A percentile compares a stretch with the other conserved stretches of the same genome.
Conservation (phyloP, 2,888 invertebrate genomes). For the Ormyrus nitidulus region DNA sequence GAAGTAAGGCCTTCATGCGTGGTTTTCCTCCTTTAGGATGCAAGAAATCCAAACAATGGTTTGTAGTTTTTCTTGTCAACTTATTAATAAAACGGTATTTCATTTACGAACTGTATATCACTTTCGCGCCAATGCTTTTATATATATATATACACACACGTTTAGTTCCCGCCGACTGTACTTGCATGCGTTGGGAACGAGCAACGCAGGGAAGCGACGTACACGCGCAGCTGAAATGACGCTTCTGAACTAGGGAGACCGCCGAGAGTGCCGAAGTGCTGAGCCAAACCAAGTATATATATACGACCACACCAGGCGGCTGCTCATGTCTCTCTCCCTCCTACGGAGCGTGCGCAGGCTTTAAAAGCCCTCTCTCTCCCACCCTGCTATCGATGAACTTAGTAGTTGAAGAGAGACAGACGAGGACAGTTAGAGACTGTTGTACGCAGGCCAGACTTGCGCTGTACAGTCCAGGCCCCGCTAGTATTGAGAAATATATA, state of each 20-base stretch:
- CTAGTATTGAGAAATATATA: conserved; percentile 19
- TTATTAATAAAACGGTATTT: not conserved
- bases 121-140: too few relatives aligned
- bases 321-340: conserved; percentile 22
- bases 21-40: not conserved
- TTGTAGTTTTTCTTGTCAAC: not conserved
- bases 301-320: not conserved
- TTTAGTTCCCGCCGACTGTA: conserved; percentile 3
- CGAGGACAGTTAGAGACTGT: not conserved
- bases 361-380: conserved; percentile 29
- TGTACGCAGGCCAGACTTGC: conserved; percentile 8
- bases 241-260: conserved; percentile 49
- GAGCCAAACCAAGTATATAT: conserved; percentile 27
- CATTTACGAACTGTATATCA: too few relatives aligned
- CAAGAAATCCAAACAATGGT: not conserved
- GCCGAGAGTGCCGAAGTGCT: conserved; percentile 39
- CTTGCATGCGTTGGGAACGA: not conserved
- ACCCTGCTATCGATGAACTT: conserved; percentile 34
- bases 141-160: too few relatives aligned
- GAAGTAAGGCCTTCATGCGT: too few relatives aligned
- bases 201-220: conserved; percentile 29
- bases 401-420: conserved; percentile 19
- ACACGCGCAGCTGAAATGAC: conserved; percentile 52
- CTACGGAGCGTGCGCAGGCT: conserved; percentile 12
- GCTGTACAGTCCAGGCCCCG: conserved; percentile 47